Base-by-base conservation (phyloP, 1,140 invertebrate species). In the Luehdorfia chinensis region DNA sequence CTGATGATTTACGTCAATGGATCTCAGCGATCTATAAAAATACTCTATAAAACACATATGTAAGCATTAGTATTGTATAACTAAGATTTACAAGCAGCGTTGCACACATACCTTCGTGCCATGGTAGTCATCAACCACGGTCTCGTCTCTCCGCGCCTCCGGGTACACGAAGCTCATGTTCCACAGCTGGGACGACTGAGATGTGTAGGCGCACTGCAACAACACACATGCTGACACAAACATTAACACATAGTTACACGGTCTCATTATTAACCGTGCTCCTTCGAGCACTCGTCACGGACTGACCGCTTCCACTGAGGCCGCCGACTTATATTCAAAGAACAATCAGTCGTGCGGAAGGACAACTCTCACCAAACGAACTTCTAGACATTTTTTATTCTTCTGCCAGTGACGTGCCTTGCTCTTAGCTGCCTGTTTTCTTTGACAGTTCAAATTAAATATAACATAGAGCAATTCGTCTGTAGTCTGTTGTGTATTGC, bases 71-170 rank as follows among this genome's bases (percentile, higher is more conserved):
- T n/a, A n/a, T n/a, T n/a, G n/a, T n/a, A n/a, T n/a, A n/a, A n/a
- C n/a, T n/a, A n/a, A n/a, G n/a, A n/a, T n/a, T n/a, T n/a, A n/a
- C n/a, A n/a, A 21, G 19, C 6, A 21, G 19, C 19, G 6, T 21
- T 21, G 19, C 2, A 21, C 2, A 13, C 30, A 14, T 88, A 96
- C 95, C 90, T 96, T 91, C 25, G 88, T 88, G 25, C 95, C 96
- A 88, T 96, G 94, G 79, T 94, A 95, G 66, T 93, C 90, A 54
- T 98, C 96, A 19, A 92, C 80, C 32, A 94, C 88, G 37, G 88
- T 87, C 52, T 95, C 93, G 81, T 97, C 95, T 57, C 95, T 89
- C 46, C 92, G 83, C 32, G 91, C 91, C 47, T 89, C 78, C 1
- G 96, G 96, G 87, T 98, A 98, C 16, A 87, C 70, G 60, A 84